Evolutionary conservation across 2,113 vertebrate genomes (phyloP).

Genomic region (Gracilinanus agilis): DNA sequence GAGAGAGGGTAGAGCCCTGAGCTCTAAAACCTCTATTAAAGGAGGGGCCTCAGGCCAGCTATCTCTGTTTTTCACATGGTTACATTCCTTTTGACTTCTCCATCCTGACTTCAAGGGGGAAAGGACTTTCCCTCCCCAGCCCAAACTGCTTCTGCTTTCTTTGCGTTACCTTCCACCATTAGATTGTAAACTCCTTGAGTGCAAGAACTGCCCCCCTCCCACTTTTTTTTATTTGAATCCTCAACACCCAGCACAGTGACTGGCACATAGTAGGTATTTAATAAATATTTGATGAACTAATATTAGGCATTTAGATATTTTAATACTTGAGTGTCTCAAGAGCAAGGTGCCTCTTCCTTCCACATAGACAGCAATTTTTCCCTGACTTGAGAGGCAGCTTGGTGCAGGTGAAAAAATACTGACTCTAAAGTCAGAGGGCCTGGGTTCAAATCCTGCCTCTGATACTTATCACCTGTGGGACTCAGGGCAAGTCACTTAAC

Average conservation of each 20-base stretch:
- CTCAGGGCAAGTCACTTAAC: not conserved
- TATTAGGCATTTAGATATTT: not conserved
- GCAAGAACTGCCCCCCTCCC: not conserved
- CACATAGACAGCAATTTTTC: not conserved
- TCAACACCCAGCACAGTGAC: not conserved
- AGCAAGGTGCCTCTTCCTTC: no score
- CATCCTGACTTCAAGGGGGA: not conserved
- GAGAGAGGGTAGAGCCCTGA: not conserved
- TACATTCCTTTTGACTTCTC: not conserved
- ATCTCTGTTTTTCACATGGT: not conserved
- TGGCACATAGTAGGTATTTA: not conserved
- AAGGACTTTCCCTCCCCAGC: not conserved
- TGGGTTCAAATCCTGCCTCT: not conserved
- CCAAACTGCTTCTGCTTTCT: not conserved
- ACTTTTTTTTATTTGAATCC: not conserved
- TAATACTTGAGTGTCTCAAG: not conserved
- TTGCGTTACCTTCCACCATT: not conserved
- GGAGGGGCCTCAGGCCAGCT: not conserved
- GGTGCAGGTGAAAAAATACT: not conserved
- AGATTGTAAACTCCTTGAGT: not conserved
- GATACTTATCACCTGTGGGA: not conserved
- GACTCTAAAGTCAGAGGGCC: not conserved
- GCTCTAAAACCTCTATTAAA: not conserved
- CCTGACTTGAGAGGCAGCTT: not conserved
- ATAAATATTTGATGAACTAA: not conserved